Conservation (phyloP, 2,113 vertebrate species). For the Sclerurus mexicanus region DNA sequence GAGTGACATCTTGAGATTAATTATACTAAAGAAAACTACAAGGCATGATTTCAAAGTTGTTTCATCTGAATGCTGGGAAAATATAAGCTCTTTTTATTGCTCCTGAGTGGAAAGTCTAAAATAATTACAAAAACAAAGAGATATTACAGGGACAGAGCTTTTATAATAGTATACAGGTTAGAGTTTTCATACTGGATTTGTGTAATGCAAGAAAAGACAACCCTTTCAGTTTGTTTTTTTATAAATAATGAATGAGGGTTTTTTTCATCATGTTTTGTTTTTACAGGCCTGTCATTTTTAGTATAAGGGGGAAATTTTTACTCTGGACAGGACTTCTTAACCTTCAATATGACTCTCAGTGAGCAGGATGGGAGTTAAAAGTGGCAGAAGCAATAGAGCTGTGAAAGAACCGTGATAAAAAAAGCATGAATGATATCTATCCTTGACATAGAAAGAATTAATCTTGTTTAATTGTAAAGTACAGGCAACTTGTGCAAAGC, state of each 20-base stretch:
- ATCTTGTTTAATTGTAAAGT: constrained; percentile 27
- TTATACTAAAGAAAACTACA: not conserved
- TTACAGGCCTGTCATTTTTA: constrained; percentile 63
- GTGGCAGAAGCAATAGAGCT: constrained; percentile 37
- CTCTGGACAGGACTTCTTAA: constrained; percentile 65
- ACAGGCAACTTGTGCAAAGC: not conserved
- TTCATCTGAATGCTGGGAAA: constrained; percentile 19
- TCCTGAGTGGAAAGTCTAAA: constrained; percentile 33
- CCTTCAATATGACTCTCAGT: constrained; percentile 66
- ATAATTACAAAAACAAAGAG: constrained; percentile 57
- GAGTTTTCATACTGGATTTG: not conserved
- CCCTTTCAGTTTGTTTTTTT: constrained; percentile 20
- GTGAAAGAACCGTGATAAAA: not conserved
- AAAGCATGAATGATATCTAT: constrained; percentile 26
- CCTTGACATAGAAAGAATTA: constrained; percentile 29
- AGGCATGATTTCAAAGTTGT: constrained; percentile 9
- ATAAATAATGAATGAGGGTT: constrained; percentile 60
- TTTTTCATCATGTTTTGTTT: constrained; percentile 43
- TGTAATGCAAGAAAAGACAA: not conserved
- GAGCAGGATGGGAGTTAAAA: constrained; percentile 65
- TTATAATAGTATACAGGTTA: not conserved
- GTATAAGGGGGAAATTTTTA: constrained; percentile 62
- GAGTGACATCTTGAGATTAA: not conserved
- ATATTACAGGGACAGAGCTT: not conserved
- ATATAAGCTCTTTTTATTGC: constrained; percentile 29